phyloP scores from a whole-genome alignment of 2,888 invertebrate genomes.

The Lasioglossum vierecki region DNA sequence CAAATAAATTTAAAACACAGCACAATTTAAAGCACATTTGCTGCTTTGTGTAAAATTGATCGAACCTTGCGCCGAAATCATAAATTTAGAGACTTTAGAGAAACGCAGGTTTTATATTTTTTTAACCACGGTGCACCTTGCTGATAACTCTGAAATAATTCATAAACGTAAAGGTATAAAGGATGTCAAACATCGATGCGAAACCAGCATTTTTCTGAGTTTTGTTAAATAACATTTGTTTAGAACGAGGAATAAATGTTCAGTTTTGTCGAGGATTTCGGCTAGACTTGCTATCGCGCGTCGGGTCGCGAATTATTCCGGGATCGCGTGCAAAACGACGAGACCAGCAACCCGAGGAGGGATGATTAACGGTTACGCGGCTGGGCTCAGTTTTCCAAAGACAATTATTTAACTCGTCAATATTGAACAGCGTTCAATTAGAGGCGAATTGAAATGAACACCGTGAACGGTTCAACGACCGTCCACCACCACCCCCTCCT shows the following conservation, averaged over 20 bases:
- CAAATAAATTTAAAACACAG: too few species aligned
- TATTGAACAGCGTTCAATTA: slow-evolving; percentile 75
- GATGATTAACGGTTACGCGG: slow-evolving; percentile 66
- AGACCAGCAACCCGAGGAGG: slow-evolving; percentile 20
- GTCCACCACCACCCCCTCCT: not conserved
- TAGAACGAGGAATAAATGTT: not conserved
- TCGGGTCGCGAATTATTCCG: slow-evolving; percentile 36
- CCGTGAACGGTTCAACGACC: slow-evolving; percentile 45
- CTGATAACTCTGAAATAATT: not conserved
- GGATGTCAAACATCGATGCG: not conserved
- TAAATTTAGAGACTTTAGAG: too few species aligned
- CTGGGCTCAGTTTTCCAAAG: slow-evolving; percentile 66
- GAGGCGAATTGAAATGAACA: slow-evolving; percentile 73
- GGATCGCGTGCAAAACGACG: slow-evolving; percentile 40
- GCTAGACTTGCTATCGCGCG: not conserved
- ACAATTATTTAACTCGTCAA: slow-evolving; percentile 74
- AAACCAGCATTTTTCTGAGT: not conserved
- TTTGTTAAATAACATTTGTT: not conserved
- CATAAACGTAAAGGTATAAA: not conserved
- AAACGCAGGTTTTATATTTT: not conserved
- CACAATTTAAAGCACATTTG: too few species aligned
- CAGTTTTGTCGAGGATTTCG: not conserved
- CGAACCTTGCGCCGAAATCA: too few species aligned
- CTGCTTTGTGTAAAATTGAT: too few species aligned
- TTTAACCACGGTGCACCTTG: fast-evolving